Evolutionary conservation across 2,113 vertebrate species (phyloP).

Genomic region (Heteronetta atricapilla): DNA sequence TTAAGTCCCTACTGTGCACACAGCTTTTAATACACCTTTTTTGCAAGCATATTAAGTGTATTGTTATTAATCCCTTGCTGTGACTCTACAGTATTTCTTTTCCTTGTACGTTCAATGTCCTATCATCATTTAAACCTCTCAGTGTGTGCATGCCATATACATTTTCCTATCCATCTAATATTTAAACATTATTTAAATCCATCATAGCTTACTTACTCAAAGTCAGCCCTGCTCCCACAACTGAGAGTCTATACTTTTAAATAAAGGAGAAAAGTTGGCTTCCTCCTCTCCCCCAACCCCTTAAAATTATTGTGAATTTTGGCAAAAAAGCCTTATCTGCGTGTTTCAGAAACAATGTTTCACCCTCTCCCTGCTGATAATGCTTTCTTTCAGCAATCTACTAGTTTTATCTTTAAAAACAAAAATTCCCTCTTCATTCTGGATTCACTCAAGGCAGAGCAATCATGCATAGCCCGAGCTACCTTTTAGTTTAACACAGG

Average conservation of each 20-base stretch:
- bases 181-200: conserved; percentile 49
- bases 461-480: background rate
- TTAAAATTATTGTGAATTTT: background rate
- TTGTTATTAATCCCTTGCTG: conserved; percentile 41
- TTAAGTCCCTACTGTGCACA: conserved; percentile 12
- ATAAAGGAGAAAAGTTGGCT: background rate
- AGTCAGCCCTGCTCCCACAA: conserved; percentile 3
- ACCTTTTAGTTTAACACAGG: background rate
- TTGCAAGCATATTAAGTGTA: conserved; percentile 42
- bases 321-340: background rate
- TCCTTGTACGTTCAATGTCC: background rate
- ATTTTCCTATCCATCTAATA: conserved; percentile 23
- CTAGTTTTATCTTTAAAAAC: background rate
- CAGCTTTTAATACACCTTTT: conserved; percentile 47
- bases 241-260: conserved; percentile 13
- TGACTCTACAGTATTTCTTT: conserved; percentile 24
- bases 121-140: conserved; percentile 29
- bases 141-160: background rate
- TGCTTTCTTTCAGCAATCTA: background rate
- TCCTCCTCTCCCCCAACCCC: background rate
- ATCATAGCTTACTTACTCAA: conserved; percentile 51
- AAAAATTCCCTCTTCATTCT: background rate
- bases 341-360: background rate
- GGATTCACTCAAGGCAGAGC: background rate
- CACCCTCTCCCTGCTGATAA: background rate